A percentile compares a stretch with the other conserved stretches of the same genome.
These are phyloP conservation scores for Rhinoptilus africanus DNA, from an alignment of 2,113 vertebrate species.

Conservation along the genomic window DNA sequence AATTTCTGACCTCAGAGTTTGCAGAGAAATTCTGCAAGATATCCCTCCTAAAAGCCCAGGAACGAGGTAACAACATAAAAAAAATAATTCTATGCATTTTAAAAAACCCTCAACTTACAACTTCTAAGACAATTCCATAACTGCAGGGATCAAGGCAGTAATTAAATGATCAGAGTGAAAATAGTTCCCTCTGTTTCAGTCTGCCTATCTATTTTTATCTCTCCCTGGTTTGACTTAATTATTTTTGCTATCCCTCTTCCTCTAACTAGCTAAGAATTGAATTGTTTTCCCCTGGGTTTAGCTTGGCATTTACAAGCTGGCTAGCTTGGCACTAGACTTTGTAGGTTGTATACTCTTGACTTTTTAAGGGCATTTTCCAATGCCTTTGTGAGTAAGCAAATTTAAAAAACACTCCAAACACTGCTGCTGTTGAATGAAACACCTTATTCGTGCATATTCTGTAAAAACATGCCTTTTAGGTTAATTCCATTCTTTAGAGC, in stretches of 20 bases:
- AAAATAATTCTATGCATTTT: not conserved
- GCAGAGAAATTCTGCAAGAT: not conserved
- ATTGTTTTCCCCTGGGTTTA: not conserved
- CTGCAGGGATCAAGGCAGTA: not conserved
- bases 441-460: not conserved
- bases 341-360: not conserved
- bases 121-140: not conserved
- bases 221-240: not conserved
- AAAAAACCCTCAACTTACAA: not conserved
- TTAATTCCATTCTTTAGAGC: not conserved
- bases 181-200: not conserved
- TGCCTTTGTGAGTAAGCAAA: not conserved
- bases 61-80: not conserved
- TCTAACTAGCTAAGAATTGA: not conserved
- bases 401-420: not conserved
- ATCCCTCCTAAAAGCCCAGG: not conserved
- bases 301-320: not conserved
- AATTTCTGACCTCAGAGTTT: not conserved
- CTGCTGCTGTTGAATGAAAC: not conserved
- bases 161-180: not conserved
- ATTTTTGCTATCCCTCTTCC: not conserved
- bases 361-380: not conserved
- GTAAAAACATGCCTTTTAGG: not conserved
- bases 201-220: not conserved
- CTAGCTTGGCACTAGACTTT: not conserved